phyloP scores from a whole-genome alignment of 2,797 vertebrate genomes.

The Anguilla obscura region DNA sequence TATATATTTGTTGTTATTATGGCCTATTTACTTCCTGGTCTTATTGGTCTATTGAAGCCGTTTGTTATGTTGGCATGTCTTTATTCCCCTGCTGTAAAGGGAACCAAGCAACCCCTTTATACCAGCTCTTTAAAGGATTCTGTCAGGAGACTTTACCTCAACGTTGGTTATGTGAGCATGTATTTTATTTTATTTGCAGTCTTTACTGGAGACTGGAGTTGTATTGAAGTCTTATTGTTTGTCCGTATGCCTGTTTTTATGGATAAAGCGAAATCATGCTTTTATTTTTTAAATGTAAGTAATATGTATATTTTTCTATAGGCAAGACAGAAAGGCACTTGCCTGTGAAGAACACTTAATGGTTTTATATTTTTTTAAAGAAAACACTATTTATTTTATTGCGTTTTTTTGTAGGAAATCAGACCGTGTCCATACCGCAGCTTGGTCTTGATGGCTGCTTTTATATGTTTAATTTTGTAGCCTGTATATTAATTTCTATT shows the following conservation, averaged over 20 bases:
- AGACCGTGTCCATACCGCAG: conserved; percentile 78
- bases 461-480: conserved; percentile 61
- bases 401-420: conserved; percentile 80
- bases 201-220: conserved; percentile 48
- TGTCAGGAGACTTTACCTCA: conserved; percentile 30
- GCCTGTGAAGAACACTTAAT: conserved; percentile 83
- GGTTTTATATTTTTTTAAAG: conserved; percentile 83
- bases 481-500: conserved; percentile 74
- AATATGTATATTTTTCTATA: conserved; percentile 86
- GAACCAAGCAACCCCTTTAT: background rate
- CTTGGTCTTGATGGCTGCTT: conserved; percentile 74
- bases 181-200: conserved; percentile 33
- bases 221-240: conserved; percentile 56
- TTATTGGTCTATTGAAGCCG: conserved; percentile 1
- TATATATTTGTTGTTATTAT: background rate
- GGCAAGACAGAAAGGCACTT: conserved; percentile 76
- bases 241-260: conserved; percentile 55
- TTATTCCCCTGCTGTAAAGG: background rate
- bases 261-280: conserved; percentile 65
- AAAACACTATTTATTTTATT: conserved; percentile 81
- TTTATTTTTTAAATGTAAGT: conserved; percentile 77
- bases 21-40: background rate
- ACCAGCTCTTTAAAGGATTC: background rate
- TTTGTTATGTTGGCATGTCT: background rate
- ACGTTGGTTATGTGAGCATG: conserved; percentile 9